These are phyloP conservation scores for Drosophila ohnishii DNA, from an alignment of 1,140 invertebrate genomes.

Conservation along the genomic window DNA sequence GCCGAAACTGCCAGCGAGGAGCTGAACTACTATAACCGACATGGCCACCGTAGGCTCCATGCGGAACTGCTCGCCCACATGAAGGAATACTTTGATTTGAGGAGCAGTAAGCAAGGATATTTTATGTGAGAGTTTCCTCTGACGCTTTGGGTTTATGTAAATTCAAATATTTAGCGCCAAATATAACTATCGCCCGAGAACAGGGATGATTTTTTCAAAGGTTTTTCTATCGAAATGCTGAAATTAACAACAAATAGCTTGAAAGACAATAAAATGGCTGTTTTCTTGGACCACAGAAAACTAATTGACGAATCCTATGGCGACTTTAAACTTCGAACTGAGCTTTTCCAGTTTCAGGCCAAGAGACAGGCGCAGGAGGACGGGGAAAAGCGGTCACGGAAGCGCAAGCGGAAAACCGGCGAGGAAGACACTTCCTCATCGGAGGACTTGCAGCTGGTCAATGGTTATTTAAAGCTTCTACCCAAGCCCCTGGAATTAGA, in stretches of 20 bases:
- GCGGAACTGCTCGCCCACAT: constrained; percentile 25
- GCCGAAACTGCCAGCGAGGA: constrained; percentile 30
- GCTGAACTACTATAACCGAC: constrained; percentile 25
- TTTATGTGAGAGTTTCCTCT: neutral
- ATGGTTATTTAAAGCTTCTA: constrained; percentile 36
- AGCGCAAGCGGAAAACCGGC: constrained; percentile 50
- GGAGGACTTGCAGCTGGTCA: constrained; percentile 12
- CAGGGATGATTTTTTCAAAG: constrained; percentile 8
- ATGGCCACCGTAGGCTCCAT: constrained; percentile 8
- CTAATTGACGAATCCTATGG: constrained; percentile 59
- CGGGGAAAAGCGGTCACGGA: constrained; percentile 8
- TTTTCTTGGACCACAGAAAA: constrained; percentile 64
- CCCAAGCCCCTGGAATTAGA: neutral
- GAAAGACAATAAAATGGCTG: constrained; percentile 14
- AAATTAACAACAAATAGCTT: constrained; percentile 32
- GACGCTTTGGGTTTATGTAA: neutral
- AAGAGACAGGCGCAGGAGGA: constrained; percentile 8
- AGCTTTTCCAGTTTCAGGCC: constrained; percentile 59
- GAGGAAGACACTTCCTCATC: neutral
- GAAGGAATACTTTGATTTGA: constrained; percentile 16
- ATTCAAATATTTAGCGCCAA: neutral
- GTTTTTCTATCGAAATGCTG: constrained; percentile 37
- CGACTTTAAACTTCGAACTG: constrained; percentile 37
- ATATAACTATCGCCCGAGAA: neutral
- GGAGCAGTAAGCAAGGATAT: neutral